Percentiles rank a stretch among this genome's conserved stretches.
These are phyloP conservation scores for Mylabris phalerata DNA, from an alignment of 1,140 invertebrate genomes.

Conservation along the genomic window DNA sequence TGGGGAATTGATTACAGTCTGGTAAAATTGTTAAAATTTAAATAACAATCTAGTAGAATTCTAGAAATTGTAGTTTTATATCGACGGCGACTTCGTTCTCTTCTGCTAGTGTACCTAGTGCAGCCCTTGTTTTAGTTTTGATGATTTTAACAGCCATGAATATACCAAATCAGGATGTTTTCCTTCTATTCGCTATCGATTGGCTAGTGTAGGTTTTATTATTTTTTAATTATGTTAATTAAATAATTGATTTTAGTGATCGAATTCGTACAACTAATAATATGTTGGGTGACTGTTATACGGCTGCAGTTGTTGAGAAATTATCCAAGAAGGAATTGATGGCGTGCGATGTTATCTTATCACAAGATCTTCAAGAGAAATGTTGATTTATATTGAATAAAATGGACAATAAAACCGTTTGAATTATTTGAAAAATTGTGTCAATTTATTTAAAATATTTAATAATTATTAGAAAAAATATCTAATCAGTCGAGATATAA, in stretches of 20 bases:
- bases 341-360: conserved; percentile 11
- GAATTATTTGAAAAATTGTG: too few species aligned
- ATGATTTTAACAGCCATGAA: conserved; percentile 82
- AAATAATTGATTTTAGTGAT: conserved; percentile 53
- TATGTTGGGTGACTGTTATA: conserved; percentile 81
- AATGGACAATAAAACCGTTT: too few species aligned
- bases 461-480: too few species aligned
- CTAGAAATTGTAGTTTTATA: conserved; percentile 59
- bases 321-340: conserved; percentile 65
- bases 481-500: too few species aligned
- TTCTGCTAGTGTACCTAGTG: conserved; percentile 88
- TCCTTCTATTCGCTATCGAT: conserved; percentile 78
- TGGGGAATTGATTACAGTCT: conserved; percentile 71
- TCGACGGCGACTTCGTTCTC: conserved; percentile 88
- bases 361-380: neutral
- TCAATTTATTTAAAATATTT: too few species aligned
- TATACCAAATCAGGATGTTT: conserved; percentile 72
- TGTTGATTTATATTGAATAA: too few species aligned
- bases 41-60: neutral
- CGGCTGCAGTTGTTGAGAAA: conserved; percentile 77
- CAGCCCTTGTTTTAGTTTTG: conserved; percentile 79
- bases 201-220: conserved; percentile 78
- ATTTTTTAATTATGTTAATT: neutral
- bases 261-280: conserved; percentile 83
- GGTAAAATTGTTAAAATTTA: conserved; percentile 50